Evolutionary conservation across 1,140 invertebrate species (phyloP).

Genomic region (Fopius arisanus): DNA sequence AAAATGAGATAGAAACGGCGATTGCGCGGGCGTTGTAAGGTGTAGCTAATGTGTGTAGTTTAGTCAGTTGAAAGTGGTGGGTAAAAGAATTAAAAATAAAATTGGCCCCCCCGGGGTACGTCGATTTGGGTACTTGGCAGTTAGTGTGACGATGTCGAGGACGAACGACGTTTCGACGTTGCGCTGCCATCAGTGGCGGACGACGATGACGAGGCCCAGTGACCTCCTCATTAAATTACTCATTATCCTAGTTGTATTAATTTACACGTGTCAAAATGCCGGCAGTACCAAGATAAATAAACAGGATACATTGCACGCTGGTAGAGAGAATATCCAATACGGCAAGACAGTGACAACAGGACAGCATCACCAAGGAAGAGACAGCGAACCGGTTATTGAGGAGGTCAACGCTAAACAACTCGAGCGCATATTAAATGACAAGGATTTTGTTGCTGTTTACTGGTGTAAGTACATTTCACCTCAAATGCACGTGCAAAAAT

Average conservation of each 20-base stretch:
- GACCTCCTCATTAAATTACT: constrained; percentile 41
- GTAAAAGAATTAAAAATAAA: constrained; percentile 9
- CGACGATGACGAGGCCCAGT: constrained; percentile 46
- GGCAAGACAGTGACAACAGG: constrained; percentile 32
- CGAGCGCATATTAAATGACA: constrained; percentile 85
- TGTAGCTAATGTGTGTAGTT: no score
- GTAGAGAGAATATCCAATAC: constrained; percentile 39
- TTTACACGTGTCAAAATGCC: constrained; percentile 30
- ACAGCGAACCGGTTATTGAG: constrained; percentile 83
- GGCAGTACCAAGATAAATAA: constrained; percentile 35
- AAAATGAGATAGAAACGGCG: no score
- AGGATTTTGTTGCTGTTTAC: constrained; percentile 93
- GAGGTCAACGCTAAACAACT: constrained; percentile 91
- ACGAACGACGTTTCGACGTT: constrained; percentile 63
- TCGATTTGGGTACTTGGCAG: constrained; percentile 37
- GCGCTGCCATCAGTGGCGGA: constrained; percentile 49
- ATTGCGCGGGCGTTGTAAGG: no score
- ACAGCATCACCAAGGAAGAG: constrained; percentile 43
- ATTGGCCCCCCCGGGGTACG: neutral
- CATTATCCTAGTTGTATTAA: constrained; percentile 44
- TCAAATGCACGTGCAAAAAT: no score
- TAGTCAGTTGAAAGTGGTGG: no score
- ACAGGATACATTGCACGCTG: constrained; percentile 32
- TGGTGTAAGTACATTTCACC: constrained; percentile 95
- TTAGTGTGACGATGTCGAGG: constrained; percentile 66